Evolutionary conservation across 1,140 invertebrate genomes (phyloP).

Genomic region (Drosophila santomea): DNA sequence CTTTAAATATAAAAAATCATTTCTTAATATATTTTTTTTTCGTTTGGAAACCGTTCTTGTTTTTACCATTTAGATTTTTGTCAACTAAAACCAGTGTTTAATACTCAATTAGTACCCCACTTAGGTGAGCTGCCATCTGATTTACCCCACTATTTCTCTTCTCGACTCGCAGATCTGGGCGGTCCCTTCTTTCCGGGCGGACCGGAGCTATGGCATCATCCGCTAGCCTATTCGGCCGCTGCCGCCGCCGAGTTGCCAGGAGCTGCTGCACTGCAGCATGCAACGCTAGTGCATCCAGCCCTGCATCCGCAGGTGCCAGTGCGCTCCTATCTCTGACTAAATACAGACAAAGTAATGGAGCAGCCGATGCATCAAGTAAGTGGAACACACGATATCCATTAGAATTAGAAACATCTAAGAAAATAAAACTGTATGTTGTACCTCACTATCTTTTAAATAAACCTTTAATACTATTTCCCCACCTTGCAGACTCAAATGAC

Average conservation of each 20-base stretch:
- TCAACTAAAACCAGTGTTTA: constrained; percentile 43
- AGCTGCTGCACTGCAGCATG: constrained; percentile 91
- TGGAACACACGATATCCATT: constrained; percentile 4
- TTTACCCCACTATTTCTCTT: constrained; percentile 28
- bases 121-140: constrained; percentile 4
- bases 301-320: constrained; percentile 98
- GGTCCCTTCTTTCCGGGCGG: constrained; percentile 96
- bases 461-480: not conserved
- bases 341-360: constrained; percentile 91
- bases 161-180: constrained; percentile 90
- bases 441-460: too few species aligned
- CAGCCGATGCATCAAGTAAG: constrained; percentile 85
- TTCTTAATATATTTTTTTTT: constrained; percentile 11
- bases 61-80: constrained; percentile 36
- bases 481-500: constrained; percentile 87
- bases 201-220: constrained; percentile 97
- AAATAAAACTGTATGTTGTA: too few species aligned
- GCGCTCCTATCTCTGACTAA: constrained; percentile 98
- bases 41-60: constrained; percentile 67
- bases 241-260: constrained; percentile 93
- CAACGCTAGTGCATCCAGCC: constrained; percentile 96
- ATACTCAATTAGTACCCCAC: constrained; percentile 1
- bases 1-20: constrained; percentile 31
- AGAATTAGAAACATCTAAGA: too few species aligned
- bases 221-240: constrained; percentile 92